Conservation (phyloP, 2,113 vertebrate genomes). For the Emberiza fucata region DNA sequence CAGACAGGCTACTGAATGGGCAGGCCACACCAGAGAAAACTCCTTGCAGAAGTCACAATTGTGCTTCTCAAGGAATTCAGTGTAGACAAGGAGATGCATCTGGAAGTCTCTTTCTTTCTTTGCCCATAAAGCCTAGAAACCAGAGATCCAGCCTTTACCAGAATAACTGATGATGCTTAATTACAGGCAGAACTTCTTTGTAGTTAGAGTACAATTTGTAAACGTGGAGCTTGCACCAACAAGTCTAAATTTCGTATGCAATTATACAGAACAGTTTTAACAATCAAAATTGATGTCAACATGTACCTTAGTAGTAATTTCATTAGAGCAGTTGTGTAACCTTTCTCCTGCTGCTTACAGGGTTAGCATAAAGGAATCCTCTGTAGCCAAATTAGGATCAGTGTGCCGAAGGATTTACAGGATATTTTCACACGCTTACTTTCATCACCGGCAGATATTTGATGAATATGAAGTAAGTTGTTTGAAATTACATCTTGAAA, state of each 20-base stretch:
- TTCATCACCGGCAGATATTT: conserved; percentile 99
- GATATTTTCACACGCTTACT: conserved; percentile 99
- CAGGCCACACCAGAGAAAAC: not conserved
- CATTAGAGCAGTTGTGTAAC: not conserved
- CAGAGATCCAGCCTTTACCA: not conserved
- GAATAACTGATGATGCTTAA: not conserved
- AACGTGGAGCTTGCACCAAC: not conserved
- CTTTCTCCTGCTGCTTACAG: conserved; percentile 68
- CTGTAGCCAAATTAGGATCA: conserved; percentile 97
- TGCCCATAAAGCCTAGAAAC: not conserved
- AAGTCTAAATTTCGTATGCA: not conserved
- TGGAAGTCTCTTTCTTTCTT: not conserved
- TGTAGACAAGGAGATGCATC: not conserved
- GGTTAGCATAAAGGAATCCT: conserved; percentile 99
- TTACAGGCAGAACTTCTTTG: not conserved
- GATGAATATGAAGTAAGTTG: conserved; percentile 95
- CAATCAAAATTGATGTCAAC: not conserved
- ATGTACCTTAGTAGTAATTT: accelerated
- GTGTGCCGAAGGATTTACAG: conserved; percentile 98
- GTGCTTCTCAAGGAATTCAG: not conserved
- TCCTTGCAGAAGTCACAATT: not conserved
- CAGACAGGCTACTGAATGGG: not conserved
- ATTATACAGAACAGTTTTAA: not conserved
- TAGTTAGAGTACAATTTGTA: not conserved
- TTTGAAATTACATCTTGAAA: not conserved